phyloP scores from a whole-genome alignment of 1,140 invertebrate genomes.

The Trachymyrmex septentrionalis region DNA sequence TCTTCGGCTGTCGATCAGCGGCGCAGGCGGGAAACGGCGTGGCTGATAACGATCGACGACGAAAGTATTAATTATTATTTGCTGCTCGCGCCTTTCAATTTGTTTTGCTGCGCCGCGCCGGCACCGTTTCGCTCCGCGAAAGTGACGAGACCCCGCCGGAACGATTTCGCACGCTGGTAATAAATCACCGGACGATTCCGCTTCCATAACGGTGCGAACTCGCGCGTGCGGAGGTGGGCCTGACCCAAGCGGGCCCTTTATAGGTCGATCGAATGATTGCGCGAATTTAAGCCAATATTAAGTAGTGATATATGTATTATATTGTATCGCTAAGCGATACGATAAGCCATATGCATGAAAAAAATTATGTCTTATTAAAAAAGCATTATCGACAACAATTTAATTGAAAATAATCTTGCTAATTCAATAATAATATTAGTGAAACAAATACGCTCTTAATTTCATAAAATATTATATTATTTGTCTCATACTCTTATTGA shows the following conservation, averaged over 20 bases:
- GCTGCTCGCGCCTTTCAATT: conserved; percentile 69
- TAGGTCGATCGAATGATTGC: conserved; percentile 20
- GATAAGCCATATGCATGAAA: background rate
- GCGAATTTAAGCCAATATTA: background rate
- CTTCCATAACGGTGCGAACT: conserved; percentile 59
- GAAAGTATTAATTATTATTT: conserved; percentile 79
- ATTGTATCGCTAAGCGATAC: background rate
- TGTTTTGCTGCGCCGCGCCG: conserved; percentile 59
- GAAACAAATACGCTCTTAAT: too few species aligned
- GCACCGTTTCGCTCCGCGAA: conserved; percentile 67
- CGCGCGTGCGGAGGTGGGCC: conserved; percentile 23
- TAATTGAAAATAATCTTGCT: too few species aligned
- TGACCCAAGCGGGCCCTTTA: conserved; percentile 43
- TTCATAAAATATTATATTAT: too few species aligned
- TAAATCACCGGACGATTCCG: conserved; percentile 73
- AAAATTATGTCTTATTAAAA: too few species aligned
- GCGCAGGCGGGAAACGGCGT: conserved; percentile 28
- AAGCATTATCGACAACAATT: too few species aligned
- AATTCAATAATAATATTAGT: too few species aligned
- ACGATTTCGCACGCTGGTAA: conserved; percentile 70
- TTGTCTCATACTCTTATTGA: too few species aligned
- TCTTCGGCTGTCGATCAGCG: conserved; percentile 73
- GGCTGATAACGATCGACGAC: conserved; percentile 74
- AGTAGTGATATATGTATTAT: background rate
- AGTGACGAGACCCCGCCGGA: conserved; percentile 72